Percentiles rank a stretch among this genome's conserved stretches.
These are phyloP conservation scores for Pleuronectes platessa DNA, from an alignment of 2,113 vertebrate genomes.

Conservation along the genomic window DNA sequence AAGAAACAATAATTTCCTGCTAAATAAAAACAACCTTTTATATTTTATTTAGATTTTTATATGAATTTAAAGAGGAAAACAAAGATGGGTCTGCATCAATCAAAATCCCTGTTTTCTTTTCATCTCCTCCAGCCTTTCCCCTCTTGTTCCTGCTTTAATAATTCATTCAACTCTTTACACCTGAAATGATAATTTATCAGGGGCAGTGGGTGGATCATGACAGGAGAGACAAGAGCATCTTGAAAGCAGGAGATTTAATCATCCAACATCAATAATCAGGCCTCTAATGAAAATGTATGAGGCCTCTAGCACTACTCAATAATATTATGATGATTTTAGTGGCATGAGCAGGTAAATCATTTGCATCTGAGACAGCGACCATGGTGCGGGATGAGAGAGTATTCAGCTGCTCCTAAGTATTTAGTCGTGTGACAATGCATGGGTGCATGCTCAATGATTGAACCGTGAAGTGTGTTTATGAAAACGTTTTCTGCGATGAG, in stretches of 20 bases:
- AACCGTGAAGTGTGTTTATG: not conserved
- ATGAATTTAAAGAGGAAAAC: not conserved
- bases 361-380: slow-evolving; percentile 32
- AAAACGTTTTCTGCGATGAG: not conserved
- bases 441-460: not conserved
- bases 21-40: too few species aligned
- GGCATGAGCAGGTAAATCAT: slow-evolving; percentile 29
- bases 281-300: slow-evolving; percentile 50
- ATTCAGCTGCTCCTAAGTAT: slow-evolving; percentile 23
- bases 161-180: not conserved
- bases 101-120: not conserved
- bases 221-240: slow-evolving; percentile 17
- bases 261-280: slow-evolving; percentile 37
- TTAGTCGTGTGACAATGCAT: not conserved
- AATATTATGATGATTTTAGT: slow-evolving; percentile 31
- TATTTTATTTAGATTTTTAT: too few species aligned
- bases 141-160: slow-evolving; percentile 1
- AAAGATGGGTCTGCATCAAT: not conserved
- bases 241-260: slow-evolving; percentile 33
- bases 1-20: too few species aligned
- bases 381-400: not conserved
- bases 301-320: slow-evolving; percentile 12
- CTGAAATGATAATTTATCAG: slow-evolving; percentile 15
- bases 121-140: too few species aligned
- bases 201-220: not conserved